Evolutionary conservation across 2,113 vertebrate species (phyloP).

Genomic region (Numida meleagris): DNA sequence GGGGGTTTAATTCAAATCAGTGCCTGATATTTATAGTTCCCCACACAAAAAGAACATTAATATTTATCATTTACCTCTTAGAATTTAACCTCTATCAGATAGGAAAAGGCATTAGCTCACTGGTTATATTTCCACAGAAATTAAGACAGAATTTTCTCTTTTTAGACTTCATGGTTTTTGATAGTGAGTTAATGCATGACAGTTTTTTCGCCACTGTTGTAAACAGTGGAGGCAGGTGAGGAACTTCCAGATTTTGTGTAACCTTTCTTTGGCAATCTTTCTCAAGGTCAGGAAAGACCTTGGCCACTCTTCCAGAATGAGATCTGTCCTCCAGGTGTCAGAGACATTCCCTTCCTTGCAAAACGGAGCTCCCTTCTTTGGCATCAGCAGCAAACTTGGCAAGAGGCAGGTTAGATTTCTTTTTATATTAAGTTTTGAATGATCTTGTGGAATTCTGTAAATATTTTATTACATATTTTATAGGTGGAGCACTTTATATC

Average conservation of each 20-base stretch:
- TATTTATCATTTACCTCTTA: background rate
- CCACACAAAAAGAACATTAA: background rate
- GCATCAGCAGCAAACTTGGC: background rate
- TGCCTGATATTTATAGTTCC: background rate
- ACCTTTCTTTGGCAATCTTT: background rate
- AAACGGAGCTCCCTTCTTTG: slow-evolving; percentile 28
- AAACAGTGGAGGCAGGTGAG: slow-evolving; percentile 20
- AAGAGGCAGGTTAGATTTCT: slow-evolving; percentile 6
- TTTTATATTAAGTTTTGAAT: slow-evolving; percentile 45
- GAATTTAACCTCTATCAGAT: slow-evolving; percentile 14
- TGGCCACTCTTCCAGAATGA: background rate
- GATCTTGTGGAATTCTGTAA: slow-evolving; percentile 65
- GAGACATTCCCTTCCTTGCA: slow-evolving; percentile 10
- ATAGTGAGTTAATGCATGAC: background rate
- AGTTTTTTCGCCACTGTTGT: background rate
- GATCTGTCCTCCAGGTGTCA: background rate
- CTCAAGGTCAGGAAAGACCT: background rate
- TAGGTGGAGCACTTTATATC: slow-evolving; percentile 62
- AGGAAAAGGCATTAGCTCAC: slow-evolving; percentile 19
- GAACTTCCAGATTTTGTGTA: slow-evolving; percentile 29
- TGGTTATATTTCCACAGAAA: background rate
- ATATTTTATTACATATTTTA: slow-evolving; percentile 70
- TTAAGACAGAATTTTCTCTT: background rate
- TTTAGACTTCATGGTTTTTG: background rate
- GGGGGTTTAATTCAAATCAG: background rate